Evolutionary conservation across 2,113 vertebrate genomes (phyloP), one percentile per base, ranked within the genome.

Genomic region (Tetrax tetrax): DNA sequence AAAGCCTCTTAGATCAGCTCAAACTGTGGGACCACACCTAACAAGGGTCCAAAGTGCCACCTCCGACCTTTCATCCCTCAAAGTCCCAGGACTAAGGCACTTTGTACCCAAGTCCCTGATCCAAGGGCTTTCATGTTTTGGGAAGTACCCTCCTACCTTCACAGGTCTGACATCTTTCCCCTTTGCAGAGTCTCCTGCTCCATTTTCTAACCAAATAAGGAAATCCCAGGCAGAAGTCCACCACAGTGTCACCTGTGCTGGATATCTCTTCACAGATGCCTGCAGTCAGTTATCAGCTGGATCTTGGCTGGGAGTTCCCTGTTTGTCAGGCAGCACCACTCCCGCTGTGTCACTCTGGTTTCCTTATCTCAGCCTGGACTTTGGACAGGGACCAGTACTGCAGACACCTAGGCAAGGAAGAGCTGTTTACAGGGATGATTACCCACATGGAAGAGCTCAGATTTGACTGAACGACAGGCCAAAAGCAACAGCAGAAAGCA

Each of bases 331-430:
- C 77, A 90, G 92, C 81, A 84, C 93, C 87, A 59, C 83, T 91
- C 94, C 95, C 21, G 3, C 23, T 35, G 33, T 33, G 74, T 87
- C 86, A 81, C 57, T 57, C 28, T 1, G 0, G 20, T 21, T 51
- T 22, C 25, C 77, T 90, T 91, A 91, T 95, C 74, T 79, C 81
- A 38, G 7, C 37, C 9, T 31, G 91, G 81, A 97, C 96, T 96
- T 96, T 27, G 78, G 70, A 69, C 89, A 70, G 14, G 35, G 48
- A 61, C 35, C 35, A 70, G 68, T 2, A 23, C 29, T 41, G 69
- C 75, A 75, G 86, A 22, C 57, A 82, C 25, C 17, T 5, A 19
- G 66, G 63, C 33, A 12, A 81, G 72, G 68, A 95, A 35, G 53
- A 76, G 37, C 66, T 5, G 2, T 59, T 83, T 18, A 51, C 6